Base-by-base conservation (phyloP, 1,140 invertebrate genomes). In the Drosophila carrolli region DNA sequence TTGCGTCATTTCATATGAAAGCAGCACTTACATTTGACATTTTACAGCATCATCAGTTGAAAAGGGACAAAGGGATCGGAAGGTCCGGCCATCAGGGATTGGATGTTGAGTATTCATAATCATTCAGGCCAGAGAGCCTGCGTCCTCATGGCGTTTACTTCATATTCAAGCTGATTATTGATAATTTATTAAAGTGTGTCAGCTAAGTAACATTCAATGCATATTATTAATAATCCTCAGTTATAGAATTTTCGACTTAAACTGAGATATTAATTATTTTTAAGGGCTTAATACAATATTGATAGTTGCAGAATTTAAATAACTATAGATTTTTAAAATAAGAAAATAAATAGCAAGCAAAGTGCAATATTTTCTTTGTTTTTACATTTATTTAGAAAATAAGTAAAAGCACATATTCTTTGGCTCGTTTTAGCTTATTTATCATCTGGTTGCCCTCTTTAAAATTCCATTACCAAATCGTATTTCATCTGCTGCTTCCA, bases 1-100 rank as follows among this genome's bases (percentile, higher is more conserved):
- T 86, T 85, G 82, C 82, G 82, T 85, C 78, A 85, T 86, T 85
- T 86, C 51, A 60, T 86, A 75, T 82, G 58, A 86, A 85, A 82
- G 65, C 83, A 62, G 70, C 66, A 67, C 68, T 88, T 75, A 88
- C 82, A 82, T 88, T 85, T 85, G 83, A 85, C 82, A 85, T 85
- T 88, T 88, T 55, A 68, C 81, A 85, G 81, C 78, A 82, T 75
- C 78, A 71, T 32, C 72, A 43, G 40, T 41, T 35, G 23, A 44
- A 54, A 46, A 7, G 32, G 40, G 19, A 29, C 16, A 10, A 46
- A 40, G 51, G 14, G 19, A 44, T 61, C 37, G 59, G 43, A 62
- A 35, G 27, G 11, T 46, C 38, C 19, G 51, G 40, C 48, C 58
- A 46, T 68, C 35, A 37, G 61, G 55, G 60, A 60, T 54, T 65